These are phyloP conservation scores for Ophion ellenae DNA, from an alignment of 2,888 invertebrate genomes.

Conservation along the genomic window DNA sequence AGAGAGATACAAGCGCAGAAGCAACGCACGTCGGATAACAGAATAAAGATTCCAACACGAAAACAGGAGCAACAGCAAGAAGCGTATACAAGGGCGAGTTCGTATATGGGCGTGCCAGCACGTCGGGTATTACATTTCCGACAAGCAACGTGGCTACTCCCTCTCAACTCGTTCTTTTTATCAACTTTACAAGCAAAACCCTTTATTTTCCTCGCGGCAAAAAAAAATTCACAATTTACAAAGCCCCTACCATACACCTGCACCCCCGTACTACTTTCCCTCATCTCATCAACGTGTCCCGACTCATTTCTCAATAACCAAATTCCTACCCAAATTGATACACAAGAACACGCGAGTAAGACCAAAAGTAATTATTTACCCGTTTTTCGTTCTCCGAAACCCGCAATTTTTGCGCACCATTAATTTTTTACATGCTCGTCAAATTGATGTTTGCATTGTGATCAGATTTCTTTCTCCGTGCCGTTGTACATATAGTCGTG, in stretches of 20 bases:
- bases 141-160: conserved; percentile 42
- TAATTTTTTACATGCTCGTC: neutral
- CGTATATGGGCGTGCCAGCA: conserved; percentile 49
- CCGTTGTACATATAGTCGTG: neutral
- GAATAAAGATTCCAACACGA: conserved; percentile 65
- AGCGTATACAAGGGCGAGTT: conserved; percentile 44
- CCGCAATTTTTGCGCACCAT: neutral
- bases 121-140: conserved; percentile 58
- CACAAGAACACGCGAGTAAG: neutral
- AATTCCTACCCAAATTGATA: neutral
- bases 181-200: conserved; percentile 50
- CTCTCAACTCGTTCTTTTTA: conserved; percentile 33
- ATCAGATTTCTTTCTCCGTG: neutral
- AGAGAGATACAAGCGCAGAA: conserved; percentile 18
- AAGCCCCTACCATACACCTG: neutral
- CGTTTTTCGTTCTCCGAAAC: neutral
- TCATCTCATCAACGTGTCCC: neutral
- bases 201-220: conserved; percentile 10
- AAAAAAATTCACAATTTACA: neutral
- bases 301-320: neutral
- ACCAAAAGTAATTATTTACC: neutral
- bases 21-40: conserved; percentile 54
- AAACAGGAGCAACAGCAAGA: conserved; percentile 31
- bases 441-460: conserved; percentile 4
- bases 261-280: neutral